Percentiles rank a stretch among this genome's conserved stretches.
phyloP scores from a whole-genome alignment of 2,113 vertebrate species.

The Lasiurus borealis region DNA sequence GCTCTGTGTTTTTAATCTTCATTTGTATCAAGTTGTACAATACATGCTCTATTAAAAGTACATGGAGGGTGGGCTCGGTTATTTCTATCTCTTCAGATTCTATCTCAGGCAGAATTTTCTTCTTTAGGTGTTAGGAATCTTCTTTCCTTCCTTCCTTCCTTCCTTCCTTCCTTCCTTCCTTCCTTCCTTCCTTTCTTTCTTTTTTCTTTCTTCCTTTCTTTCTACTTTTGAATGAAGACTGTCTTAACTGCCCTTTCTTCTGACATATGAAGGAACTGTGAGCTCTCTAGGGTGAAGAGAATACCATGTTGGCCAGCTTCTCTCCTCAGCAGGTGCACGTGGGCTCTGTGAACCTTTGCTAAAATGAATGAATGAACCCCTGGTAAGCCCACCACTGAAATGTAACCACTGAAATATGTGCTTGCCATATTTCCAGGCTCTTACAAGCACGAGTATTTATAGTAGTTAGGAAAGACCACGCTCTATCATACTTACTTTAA shows the following conservation, averaged over 20 bases:
- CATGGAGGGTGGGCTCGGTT: background rate
- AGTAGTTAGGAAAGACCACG: background rate
- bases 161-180: too few species aligned
- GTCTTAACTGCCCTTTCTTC: background rate
- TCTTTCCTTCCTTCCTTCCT: background rate
- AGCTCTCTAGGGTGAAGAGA: background rate
- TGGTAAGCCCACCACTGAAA: background rate
- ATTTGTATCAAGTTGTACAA: background rate
- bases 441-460: background rate
- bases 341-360: background rate
- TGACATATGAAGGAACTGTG: background rate
- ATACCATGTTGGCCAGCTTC: background rate
- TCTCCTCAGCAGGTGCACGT: background rate
- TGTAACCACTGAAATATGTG: background rate
- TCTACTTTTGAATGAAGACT: background rate
- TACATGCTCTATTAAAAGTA: background rate
- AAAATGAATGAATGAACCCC: background rate
- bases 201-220: background rate
- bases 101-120: background rate
- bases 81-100: background rate
- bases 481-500: background rate
- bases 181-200: too few species aligned
- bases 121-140: background rate
- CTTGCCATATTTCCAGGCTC: background rate
- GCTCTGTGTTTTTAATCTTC: slow-evolving; percentile 24